Base-by-base conservation (phyloP, 2,797 vertebrate genomes). In the Valencia hispanica region DNA sequence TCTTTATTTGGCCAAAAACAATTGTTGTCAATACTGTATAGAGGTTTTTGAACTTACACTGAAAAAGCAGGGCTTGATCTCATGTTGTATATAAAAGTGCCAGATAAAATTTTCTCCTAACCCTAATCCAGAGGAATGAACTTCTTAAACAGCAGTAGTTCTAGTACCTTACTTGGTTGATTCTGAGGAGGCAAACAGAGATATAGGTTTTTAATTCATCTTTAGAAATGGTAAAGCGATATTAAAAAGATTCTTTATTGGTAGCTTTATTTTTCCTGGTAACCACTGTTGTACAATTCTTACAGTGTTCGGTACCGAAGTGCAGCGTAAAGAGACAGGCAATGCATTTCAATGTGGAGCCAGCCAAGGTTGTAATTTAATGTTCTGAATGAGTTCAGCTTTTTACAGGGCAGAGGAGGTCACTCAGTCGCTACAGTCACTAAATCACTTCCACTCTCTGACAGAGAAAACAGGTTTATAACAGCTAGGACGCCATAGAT, bases 301-400 rank as follows among this genome's bases (percentile, higher is more conserved):
- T 89, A 84, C 90, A 73, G 79, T 22, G 48, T 66, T 59, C 12
- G 79, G 51, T 57, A 77, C 79, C 70, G 80, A 81, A 75, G 81
- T 70, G 79, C 77, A 48, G 48, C 32, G 66, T 30, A 70, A 63
- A 43, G 43, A 74, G 80, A 81, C 79, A 4, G 70, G 63, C 74
- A 82, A 82, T 82, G 88, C 89, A 90, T 92, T 92, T 89, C 86
- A 92, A 89, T 89, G 89, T 41, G 79, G 61, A 85, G 77, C 61
- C 39, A n/a, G 76, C 75, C 91, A 93, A 89, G 90, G 87, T 87
- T 55, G 63, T 87, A 78, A 78, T 89, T 72, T 84, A 85, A 86
- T 85, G 86, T 82, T 84, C 43, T 72, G 77, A 89, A 78, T 68
- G 82, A 89, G 79, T 73, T 72, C 36, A 74, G 81, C 63, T 73